Evolutionary conservation across 2,797 vertebrate species (phyloP), one percentile per base, ranked within the genome.

Genomic region (Lithobates pipiens): DNA sequence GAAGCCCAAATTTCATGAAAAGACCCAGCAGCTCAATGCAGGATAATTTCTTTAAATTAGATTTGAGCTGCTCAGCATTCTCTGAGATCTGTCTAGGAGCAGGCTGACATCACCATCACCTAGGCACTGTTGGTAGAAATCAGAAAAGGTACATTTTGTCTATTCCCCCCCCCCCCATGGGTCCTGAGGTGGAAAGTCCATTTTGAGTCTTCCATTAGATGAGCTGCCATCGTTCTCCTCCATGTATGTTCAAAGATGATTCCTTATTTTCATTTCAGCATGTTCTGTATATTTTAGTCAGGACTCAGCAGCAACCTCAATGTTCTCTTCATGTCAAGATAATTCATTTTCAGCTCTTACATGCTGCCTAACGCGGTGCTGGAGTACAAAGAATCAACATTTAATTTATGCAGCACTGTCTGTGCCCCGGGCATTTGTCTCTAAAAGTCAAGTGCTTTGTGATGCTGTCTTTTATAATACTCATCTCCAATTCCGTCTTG

Each of bases 361-460:
- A 27, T 29, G 50, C 65, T 27, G 77, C 74, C 84, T 76, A 18
- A 68, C 84, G 29, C 76, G 3, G 77, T 39, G 44, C 36, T 46
- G 21, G 13, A 74, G 70, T 76, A 74, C 77, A 85, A 76, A 46
- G 72, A 72, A 63, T 54, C 50, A 74, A 69, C 77, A 75, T 85
- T 76, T 80, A 25, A 81, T 85, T 80, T 76, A 69, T 61, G 57
- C 61, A 44, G 84, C 46, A 76, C 32, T n/a, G 63, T 70, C 3
- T 61, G 63, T 8, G 72, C 84, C 84, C 27, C 13, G 13, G 71
- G 84, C 72, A 42, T 57, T 54, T 85, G 77, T 85, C 84, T 85
- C 77, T 15, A 4, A 57, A 72, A 80, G 84, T 80, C 76, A 79
- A 74, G 76, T 36, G 77, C 72, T 80, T 75, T 76, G 77, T 69